These are phyloP conservation scores for Xestia ashworthii DNA, from an alignment of 2,888 invertebrate species.

Conservation along the genomic window DNA sequence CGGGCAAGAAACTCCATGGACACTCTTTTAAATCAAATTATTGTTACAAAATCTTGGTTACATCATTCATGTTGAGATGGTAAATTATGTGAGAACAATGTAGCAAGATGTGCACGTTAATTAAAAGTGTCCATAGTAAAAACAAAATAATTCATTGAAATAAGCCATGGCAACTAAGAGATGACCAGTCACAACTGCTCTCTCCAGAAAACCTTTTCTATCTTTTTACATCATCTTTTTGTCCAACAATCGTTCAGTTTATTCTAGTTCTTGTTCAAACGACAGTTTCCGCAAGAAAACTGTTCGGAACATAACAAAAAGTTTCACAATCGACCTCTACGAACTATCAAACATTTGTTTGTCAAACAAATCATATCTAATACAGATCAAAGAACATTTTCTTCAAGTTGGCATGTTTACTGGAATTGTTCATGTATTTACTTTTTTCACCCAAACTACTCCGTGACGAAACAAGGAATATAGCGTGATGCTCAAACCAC, in stretches of 20 bases:
- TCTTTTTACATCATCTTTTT: not conserved
- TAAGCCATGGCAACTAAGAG: too few species aligned
- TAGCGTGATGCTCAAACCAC: constrained; percentile 46
- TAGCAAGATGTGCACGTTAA: too few species aligned
- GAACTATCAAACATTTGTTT: constrained; percentile 50
- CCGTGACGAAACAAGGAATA: constrained; percentile 61
- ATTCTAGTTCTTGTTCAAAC: constrained; percentile 27
- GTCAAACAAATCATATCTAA: constrained; percentile 60
- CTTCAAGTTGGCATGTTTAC: constrained; percentile 62
- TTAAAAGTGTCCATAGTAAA: too few species aligned
- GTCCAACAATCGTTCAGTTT: not conserved
- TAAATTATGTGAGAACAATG: too few species aligned
- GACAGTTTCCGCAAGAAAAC: constrained; percentile 8
- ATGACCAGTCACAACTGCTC: too few species aligned
- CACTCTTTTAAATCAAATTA: too few species aligned
- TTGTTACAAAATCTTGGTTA: too few species aligned
- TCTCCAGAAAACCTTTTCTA: constrained; percentile 6
- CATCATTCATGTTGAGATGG: too few species aligned
- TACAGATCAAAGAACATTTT: constrained; percentile 49
- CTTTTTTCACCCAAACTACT: constrained; percentile 58
- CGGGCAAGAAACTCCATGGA: too few species aligned
- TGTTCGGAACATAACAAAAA: constrained; percentile 21
- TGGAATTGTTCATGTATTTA: constrained; percentile 63
- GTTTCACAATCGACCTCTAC: constrained; percentile 33
- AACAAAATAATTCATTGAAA: too few species aligned